Base-by-base conservation (phyloP, 2,888 invertebrate genomes). In the Amblyjoppa fuscipennis region DNA sequence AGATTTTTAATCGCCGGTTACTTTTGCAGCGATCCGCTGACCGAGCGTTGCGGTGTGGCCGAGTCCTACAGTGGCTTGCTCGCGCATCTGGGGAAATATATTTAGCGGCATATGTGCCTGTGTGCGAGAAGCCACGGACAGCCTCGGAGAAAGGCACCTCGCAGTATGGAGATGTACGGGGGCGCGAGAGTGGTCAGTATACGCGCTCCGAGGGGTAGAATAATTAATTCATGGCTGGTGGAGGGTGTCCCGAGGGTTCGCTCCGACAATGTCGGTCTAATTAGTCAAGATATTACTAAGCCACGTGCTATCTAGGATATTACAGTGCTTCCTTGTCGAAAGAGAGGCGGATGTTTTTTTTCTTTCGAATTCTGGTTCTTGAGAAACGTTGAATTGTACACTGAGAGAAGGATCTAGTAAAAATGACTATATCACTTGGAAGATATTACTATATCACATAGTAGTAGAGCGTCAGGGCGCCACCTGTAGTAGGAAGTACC, bases 211-310 rank as follows among this genome's bases (percentile, higher is more conserved):
- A 85, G 87, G 83, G 79, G 87, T 85, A 87, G 87, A 88, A 91
- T 92, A 91, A 92, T 92, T 91, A 91, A 92, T 92, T 92, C 92
- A 91, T 90, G 91, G 90, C 91, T 83, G 80, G 77, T 89, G 78
- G 74, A 81, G 84, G 80, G 87, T 84, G 76, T 87, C 88, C 90
- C 90, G 83, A 88, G 88, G 90, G 90, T 90, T 88, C 87, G 88
- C 87, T 88, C 88, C 89, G 89, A 91, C 92, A 91, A 91, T 91
- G 90, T 88, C 87, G 85, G 84, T 89, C 91, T 92, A 92, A 92
- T 92, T 92, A 92, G 91, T 91, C 91, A 91, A 92, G 90, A 92
- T 91, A 90, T 91, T 91, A 91, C 90, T 89, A 89, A 89, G 88
- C 90, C 91, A 84, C 75, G 61, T 76, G 78, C 61, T 75, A 51